phyloP scores from a whole-genome alignment of 2,888 invertebrate species.

The Orgyia antiqua region DNA sequence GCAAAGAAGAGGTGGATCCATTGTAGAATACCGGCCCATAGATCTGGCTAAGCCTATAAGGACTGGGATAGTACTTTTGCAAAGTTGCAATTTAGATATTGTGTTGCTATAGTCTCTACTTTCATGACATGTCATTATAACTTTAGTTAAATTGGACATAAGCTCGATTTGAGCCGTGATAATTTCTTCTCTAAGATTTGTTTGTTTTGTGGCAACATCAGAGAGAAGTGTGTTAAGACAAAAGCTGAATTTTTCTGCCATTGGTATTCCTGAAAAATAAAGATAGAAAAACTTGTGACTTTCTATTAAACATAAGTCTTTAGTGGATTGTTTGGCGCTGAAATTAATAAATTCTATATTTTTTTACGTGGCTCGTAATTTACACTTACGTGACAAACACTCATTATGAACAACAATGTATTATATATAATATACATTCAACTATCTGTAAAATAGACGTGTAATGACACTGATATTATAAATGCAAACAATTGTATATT shows the following conservation, averaged over 20 bases:
- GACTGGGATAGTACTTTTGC: slow-evolving; percentile 90
- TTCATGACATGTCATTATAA: slow-evolving; percentile 79
- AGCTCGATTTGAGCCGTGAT: slow-evolving; percentile 91
- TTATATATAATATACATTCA: no score
- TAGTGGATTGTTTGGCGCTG: no score
- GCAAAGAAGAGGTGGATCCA: slow-evolving; percentile 89
- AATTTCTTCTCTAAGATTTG: slow-evolving; percentile 85
- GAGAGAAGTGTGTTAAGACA: slow-evolving; percentile 95
- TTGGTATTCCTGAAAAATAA: slow-evolving; percentile 87
- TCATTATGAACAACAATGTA: no score
- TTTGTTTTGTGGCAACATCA: slow-evolving; percentile 90
- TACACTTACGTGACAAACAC: no score
- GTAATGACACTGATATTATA: no score
- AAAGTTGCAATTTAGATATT: slow-evolving; percentile 84
- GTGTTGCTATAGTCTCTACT: slow-evolving; percentile 72
- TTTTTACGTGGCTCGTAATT: no score
- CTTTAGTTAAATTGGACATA: slow-evolving; percentile 83
- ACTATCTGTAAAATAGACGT: no score
- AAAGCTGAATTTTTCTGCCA: slow-evolving; percentile 96
- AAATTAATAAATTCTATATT: no score
- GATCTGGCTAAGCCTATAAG: slow-evolving; percentile 92
- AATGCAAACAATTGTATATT: no score
- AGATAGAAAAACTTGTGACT: no score
- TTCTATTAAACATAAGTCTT: no score
- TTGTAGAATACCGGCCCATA: slow-evolving; percentile 91